phyloP scores from a whole-genome alignment of 2,888 invertebrate genomes.

The Apoderus coryli region DNA sequence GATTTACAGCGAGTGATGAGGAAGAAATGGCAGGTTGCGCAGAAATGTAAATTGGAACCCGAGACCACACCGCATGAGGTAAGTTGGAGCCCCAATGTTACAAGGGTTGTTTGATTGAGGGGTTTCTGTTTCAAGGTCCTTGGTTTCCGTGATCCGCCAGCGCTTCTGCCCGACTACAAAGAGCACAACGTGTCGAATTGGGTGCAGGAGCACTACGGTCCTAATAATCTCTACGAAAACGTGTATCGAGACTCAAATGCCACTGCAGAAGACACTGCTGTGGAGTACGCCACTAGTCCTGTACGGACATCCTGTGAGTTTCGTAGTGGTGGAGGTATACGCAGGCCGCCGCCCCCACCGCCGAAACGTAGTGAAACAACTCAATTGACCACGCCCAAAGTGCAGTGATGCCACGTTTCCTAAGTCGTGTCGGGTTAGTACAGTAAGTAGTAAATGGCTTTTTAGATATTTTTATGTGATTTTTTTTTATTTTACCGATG shows the following conservation, averaged over 20 bases:
- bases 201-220: constrained; percentile 78
- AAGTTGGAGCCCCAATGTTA: too few species aligned
- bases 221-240: constrained; percentile 63
- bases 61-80: constrained; percentile 84
- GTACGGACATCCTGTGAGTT: constrained; percentile 20
- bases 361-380: constrained; percentile 80
- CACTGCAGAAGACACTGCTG: constrained; percentile 29
- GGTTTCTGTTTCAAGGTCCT: too few species aligned
- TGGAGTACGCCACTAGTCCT: constrained; percentile 34
- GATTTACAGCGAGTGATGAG: constrained; percentile 86
- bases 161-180: constrained; percentile 54
- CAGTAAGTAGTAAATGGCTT: too few species aligned
- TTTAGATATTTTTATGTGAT: too few species aligned
- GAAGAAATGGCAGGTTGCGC: constrained; percentile 87
- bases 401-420: constrained; percentile 28
- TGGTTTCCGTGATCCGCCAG: constrained; percentile 72
- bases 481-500: too few species aligned
- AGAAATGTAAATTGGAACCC: constrained; percentile 77
- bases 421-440: too few species aligned
- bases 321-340: constrained; percentile 24
- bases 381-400: constrained; percentile 47
- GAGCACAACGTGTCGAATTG: constrained; percentile 79
- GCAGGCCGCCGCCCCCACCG: constrained; percentile 75
- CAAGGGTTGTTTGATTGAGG: too few species aligned
- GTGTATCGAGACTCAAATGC: constrained; percentile 37